Conservation (phyloP, 2,888 invertebrate species). For the Byasa hedistus region DNA sequence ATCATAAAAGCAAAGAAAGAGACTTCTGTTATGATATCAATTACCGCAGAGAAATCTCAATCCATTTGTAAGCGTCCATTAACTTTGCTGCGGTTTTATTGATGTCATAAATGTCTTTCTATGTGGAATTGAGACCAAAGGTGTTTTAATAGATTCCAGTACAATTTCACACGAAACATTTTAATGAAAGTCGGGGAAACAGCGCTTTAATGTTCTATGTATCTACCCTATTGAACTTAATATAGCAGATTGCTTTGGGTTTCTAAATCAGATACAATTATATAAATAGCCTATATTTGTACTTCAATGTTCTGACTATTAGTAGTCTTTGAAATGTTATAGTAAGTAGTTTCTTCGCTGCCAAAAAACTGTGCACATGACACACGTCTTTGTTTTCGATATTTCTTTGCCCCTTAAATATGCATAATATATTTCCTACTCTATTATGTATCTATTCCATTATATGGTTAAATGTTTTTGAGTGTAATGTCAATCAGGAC, state of each 20-base stretch:
- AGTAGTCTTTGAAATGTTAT: no score
- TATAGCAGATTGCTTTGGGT: not conserved
- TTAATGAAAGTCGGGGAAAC: not conserved
- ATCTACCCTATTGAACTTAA: not conserved
- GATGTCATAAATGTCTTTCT: conserved; percentile 12
- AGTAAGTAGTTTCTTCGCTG: no score
- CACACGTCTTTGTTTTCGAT: no score
- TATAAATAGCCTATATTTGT: no score
- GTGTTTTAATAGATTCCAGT: not conserved
- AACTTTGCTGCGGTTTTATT: conserved; percentile 23
- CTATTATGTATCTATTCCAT: no score
- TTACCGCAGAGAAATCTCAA: conserved; percentile 28
- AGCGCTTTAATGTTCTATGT: not conserved
- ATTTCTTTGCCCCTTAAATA: no score
- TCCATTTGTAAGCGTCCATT: conserved; percentile 20
- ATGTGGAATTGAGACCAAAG: conserved; percentile 10
- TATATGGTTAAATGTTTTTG: no score
- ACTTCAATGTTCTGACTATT: no score
- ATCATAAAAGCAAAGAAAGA: conserved; percentile 15
- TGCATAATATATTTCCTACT: no score
- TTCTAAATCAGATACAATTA: not conserved
- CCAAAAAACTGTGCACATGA: no score
- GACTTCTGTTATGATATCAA: conserved; percentile 28
- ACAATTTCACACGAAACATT: not conserved
- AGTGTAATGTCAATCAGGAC: no score